A percentile compares a stretch with the other conserved stretches of the same genome.
These are phyloP conservation scores for Tethya wilhelma DNA, from an alignment of 37 sponge, comb jelly and placozoan genomes.

Conservation along the genomic window DNA sequence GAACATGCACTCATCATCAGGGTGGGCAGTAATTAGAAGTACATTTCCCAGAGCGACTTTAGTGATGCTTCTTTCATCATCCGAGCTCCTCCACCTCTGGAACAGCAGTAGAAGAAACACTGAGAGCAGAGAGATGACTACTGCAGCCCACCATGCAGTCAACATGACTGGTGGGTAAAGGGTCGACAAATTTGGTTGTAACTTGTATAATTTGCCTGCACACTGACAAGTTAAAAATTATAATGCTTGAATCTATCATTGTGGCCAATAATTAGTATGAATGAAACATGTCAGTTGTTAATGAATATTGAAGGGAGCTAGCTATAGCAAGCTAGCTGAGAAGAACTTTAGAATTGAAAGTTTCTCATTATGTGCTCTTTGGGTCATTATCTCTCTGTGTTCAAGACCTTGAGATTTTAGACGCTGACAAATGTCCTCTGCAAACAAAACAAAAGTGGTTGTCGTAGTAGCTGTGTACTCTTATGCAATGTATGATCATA, in stretches of 20 bases:
- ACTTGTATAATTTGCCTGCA: too few relatives aligned
- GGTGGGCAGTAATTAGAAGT: constrained; percentile 89
- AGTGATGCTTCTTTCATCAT: too few relatives aligned
- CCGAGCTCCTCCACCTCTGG: too few relatives aligned
- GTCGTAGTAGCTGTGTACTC: too few relatives aligned
- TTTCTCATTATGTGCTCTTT: constrained; percentile 54
- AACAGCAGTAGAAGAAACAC: too few relatives aligned
- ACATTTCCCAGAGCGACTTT: constrained; percentile 5
- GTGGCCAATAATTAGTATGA: too few relatives aligned
- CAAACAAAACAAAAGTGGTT: too few relatives aligned
- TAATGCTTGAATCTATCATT: not conserved
- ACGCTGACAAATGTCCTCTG: constrained; percentile 42
- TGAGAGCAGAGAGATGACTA: too few relatives aligned
- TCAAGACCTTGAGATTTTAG: constrained; percentile 18
- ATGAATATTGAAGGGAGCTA: too few relatives aligned
- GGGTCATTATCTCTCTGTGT: constrained; percentile 6
- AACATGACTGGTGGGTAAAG: not conserved
- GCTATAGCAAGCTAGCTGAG: not conserved
- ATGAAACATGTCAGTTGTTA: too few relatives aligned
- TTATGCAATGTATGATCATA: not conserved
- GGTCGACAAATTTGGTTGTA: not conserved
- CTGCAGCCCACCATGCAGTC: too few relatives aligned
- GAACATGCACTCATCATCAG: constrained; percentile 99
- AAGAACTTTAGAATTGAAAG: constrained; percentile 51
- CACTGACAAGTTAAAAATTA: not conserved